Percentiles rank a stretch among this genome's conserved stretches.
These are phyloP conservation scores for Aphelocoma californica DNA, from an alignment of 2,797 vertebrate species.

Conservation along the genomic window DNA sequence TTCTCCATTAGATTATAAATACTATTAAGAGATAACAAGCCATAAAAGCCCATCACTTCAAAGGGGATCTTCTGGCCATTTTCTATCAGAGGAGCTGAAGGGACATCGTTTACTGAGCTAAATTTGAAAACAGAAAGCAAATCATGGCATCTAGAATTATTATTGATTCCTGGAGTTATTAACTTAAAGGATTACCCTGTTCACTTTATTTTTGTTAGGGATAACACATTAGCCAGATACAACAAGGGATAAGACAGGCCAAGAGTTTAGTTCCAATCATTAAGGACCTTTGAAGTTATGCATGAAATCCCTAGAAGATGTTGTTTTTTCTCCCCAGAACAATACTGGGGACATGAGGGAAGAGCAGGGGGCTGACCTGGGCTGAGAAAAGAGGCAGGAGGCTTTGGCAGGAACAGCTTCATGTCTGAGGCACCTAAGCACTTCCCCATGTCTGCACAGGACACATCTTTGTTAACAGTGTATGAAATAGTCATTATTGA, in stretches of 20 bases:
- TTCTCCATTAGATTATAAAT: conserved; percentile 42
- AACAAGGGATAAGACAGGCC: neutral
- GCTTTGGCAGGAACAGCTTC: neutral
- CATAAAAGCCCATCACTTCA: conserved; percentile 20
- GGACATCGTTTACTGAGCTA: neutral
- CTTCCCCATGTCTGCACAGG: neutral
- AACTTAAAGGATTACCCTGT: neutral
- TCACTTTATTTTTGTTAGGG: neutral
- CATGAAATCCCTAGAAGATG: neutral
- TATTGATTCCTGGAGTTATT: neutral
- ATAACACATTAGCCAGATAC: neutral
- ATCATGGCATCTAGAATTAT: neutral
- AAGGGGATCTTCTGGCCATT: conserved; percentile 29
- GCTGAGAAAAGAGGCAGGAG: neutral
- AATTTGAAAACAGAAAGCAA: conserved; percentile 22
- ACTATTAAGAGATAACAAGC: conserved; percentile 48
- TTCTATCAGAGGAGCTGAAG: neutral
- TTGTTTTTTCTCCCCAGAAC: neutral
- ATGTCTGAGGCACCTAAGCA: neutral
- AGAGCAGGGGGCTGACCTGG: neutral
- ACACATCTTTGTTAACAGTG: accelerated
- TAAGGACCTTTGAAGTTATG: neutral
- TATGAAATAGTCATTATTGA: neutral
- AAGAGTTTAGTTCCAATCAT: neutral
- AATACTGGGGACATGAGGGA: neutral